Base-by-base conservation (phyloP, 2,888 invertebrate genomes). In the Micropterix aruncella region DNA sequence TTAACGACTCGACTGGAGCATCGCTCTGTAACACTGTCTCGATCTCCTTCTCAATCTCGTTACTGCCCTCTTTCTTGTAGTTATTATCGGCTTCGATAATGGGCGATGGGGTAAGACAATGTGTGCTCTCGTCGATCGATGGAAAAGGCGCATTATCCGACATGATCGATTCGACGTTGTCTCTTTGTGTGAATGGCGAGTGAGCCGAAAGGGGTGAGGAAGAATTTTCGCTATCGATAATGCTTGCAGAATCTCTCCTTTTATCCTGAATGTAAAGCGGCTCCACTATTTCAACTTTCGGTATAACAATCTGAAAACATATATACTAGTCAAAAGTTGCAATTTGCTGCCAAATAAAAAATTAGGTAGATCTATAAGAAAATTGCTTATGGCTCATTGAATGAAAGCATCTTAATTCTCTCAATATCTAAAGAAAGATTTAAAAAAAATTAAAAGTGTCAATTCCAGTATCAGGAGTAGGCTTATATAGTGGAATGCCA, bases 21-120 rank as follows among this genome's bases (percentile, higher is more conserved):
- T 70, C 70, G 50, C 70, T 69, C 51, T 71, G 69, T 42, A 71
- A 46, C 1, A 70, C 70, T 1, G 63, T 68, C 52, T 71, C 70
- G 1, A 70, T 67, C 54, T 70, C 70, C 47, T 69, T 70, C 46
- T 71, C 70, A 48, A 70, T 70, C 50, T 40, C 42, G 16, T 9
- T 39, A n/a, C 27, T 45, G 0, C 12, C 7, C 18, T 40, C 18
- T 40, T 38, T 38, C n/a, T 14, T 14, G n/a, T 38, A 27, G 12
- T 27, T 5, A 27, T 27, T 27, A 7, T 7, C 27, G 12, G 5
- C 27, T 7, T 27, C 12, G 7, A 27, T 12, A 12, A 27, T 27
- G 5, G 27, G 27, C 27, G 27, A 27, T 27, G 27, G 27, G 5
- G 27, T 7, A 12, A 7, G 27, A 7, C 27, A 7, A 7, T 7